phyloP scores from a whole-genome alignment of 2,797 vertebrate species.

The Leptoclinus maculatus region DNA sequence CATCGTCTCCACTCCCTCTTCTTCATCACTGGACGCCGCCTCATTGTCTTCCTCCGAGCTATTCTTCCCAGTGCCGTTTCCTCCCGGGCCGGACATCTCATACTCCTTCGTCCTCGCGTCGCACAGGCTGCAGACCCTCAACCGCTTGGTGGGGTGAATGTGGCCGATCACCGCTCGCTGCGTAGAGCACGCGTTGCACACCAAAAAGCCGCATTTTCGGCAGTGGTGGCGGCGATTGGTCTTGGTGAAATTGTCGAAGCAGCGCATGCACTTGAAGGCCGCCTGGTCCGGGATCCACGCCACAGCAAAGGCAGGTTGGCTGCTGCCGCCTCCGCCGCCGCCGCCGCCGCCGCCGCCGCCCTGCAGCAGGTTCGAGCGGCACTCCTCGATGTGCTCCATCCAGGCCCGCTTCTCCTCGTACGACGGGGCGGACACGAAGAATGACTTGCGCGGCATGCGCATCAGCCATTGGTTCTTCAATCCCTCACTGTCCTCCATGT shows the following conservation, averaged over 20 bases:
- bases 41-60: conserved; percentile 12
- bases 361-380: conserved; percentile 76
- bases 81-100: conserved; percentile 21
- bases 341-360: too few relatives aligned
- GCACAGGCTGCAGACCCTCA: conserved; percentile 89
- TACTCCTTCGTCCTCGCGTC: conserved; percentile 63
- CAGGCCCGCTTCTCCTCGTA: conserved; percentile 88
- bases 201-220: conserved; percentile 91
- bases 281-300: conserved; percentile 91
- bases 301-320: conserved; percentile 78
- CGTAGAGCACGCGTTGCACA: conserved; percentile 91
- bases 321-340: conserved; percentile 66
- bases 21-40: conserved; percentile 69
- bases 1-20: conserved; percentile 65
- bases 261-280: conserved; percentile 93
- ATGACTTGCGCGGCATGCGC: conserved; percentile 92
- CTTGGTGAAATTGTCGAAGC: conserved; percentile 84
- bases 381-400: conserved; percentile 89
- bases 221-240: conserved; percentile 92
- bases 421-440: conserved; percentile 88
- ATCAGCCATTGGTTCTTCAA: conserved; percentile 93
- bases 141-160: conserved; percentile 84
- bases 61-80: conserved; percentile 33
- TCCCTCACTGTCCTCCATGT: conserved; percentile 81
- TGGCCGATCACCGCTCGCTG: conserved; percentile 81